phyloP scores from a whole-genome alignment of 2,113 vertebrate genomes.

The Oreochromis aureus region DNA sequence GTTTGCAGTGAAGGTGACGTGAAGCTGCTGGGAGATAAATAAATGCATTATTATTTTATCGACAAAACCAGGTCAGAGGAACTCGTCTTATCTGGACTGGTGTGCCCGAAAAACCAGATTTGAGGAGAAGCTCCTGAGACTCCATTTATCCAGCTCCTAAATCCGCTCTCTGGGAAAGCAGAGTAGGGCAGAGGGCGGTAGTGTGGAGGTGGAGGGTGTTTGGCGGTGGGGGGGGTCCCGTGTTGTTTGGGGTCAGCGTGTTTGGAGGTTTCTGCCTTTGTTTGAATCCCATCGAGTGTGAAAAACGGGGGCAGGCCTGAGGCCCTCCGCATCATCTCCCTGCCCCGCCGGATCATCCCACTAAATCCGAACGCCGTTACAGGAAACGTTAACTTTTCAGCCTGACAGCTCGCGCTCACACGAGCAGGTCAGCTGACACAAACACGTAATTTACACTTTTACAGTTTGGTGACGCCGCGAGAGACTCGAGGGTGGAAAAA shows the following conservation, averaged over 20 bases:
- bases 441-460: not conserved
- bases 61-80: not conserved
- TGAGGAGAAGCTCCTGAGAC: not conserved
- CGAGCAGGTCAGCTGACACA: not conserved
- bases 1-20: not conserved
- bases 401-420: not conserved
- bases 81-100: not conserved
- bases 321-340: not conserved
- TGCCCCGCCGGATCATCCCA: not conserved
- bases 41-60: not conserved
- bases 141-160: not conserved
- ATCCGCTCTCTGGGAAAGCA: not conserved
- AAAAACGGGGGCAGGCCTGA: conserved; percentile 50
- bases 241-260: conserved; percentile 57
- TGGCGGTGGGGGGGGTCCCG: not conserved
- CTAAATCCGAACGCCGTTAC: not conserved
- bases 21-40: not conserved
- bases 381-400: not conserved
- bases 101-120: not conserved
- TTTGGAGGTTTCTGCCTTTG: conserved; percentile 43
- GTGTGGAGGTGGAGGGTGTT: not conserved
- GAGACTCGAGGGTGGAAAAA: not conserved
- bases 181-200: not conserved
- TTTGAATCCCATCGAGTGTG: conserved; percentile 51
- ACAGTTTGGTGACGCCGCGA: not conserved